Evolutionary conservation across 2,888 invertebrate genomes (phyloP).

Genomic region (Cheilosia scutellata): DNA sequence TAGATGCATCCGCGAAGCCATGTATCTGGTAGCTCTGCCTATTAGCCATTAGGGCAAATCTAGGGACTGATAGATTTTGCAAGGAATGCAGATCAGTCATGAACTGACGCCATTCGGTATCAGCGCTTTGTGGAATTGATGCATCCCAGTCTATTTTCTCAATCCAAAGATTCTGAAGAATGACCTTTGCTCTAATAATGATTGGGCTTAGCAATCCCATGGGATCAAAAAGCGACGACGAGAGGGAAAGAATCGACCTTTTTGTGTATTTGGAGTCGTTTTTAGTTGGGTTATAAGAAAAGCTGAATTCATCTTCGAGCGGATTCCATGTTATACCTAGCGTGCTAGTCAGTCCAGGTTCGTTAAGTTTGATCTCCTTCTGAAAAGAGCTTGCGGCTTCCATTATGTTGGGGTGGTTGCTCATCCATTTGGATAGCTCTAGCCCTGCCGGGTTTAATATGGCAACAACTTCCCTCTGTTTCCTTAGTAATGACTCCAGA

Average conservation of each 20-base stretch:
- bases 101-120: conserved; percentile 16
- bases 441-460: conserved; percentile 34
- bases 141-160: conserved; percentile 56
- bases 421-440: conserved; percentile 41
- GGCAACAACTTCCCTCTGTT: not conserved
- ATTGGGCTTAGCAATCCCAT: conserved; percentile 47
- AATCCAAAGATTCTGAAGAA: conserved; percentile 33
- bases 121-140: conserved; percentile 16
- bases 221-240: conserved; percentile 8
- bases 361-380: conserved; percentile 13
- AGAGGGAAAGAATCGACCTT: not conserved
- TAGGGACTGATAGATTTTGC: not conserved
- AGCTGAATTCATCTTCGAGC: conserved; percentile 27
- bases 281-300: conserved; percentile 21
- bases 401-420: conserved; percentile 5
- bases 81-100: conserved; percentile 2
- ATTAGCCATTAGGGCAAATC: not conserved
- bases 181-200: conserved; percentile 43
- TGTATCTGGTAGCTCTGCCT: conserved; percentile 7
- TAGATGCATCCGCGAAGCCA: conserved; percentile 35
- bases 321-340: no score
- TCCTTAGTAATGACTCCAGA: conserved; percentile 1
- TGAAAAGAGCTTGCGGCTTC: not conserved
- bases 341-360: conserved; percentile 13
- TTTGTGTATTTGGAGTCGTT: conserved; percentile 35